A percentile compares a stretch with the other conserved stretches of the same genome.
Conservation (phyloP, 2,888 invertebrate species). For the Aphidius colemani region DNA sequence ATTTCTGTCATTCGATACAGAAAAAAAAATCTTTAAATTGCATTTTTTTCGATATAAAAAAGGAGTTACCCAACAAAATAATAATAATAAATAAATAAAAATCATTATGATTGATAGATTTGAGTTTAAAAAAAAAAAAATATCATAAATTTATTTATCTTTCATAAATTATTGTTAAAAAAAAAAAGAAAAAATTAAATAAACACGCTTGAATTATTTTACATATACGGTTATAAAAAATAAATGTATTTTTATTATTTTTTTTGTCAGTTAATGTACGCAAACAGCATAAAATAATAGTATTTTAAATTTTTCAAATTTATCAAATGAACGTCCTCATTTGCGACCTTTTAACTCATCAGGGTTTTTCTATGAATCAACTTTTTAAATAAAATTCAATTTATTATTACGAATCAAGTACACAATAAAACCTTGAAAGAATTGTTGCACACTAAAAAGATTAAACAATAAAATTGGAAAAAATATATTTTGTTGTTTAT, state of each 20-base stretch:
- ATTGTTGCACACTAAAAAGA: no score
- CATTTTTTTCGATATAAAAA: neutral
- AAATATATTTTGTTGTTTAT: no score
- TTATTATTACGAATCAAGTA: no score
- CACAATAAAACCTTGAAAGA: no score
- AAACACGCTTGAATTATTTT: neutral
- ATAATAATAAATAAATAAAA: neutral
- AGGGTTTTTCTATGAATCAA: no score
- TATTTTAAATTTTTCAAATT: neutral
- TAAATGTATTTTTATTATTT: no score
- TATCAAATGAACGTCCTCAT: neutral
- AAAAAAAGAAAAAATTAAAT: neutral
- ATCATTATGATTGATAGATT: neutral
- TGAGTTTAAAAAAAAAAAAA: neutral
- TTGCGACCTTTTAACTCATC: no score
- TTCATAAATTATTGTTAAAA: neutral
- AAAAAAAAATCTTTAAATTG: neutral
- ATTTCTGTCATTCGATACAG: no score
- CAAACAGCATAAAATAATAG: neutral
- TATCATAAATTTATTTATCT: neutral
- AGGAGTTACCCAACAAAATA: neutral
- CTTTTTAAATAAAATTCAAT: no score
- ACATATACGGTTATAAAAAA: no score
- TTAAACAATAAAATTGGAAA: no score
- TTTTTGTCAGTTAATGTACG: neutral